phyloP scores from a whole-genome alignment of 35 echinoderm and acorn worm species.

The Nesometra sesokonis region DNA sequence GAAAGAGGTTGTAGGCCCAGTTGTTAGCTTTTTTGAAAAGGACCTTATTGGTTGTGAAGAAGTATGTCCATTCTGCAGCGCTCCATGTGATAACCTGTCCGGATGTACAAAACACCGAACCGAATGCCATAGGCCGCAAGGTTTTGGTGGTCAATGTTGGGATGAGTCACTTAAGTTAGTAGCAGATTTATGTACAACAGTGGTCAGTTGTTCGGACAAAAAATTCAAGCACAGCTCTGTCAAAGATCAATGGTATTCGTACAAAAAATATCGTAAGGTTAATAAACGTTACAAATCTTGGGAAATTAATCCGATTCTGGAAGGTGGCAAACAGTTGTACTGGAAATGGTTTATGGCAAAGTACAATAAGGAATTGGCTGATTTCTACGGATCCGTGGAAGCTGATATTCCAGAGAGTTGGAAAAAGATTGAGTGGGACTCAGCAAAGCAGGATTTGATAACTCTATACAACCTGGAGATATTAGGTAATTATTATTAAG shows the following conservation, averaged over 20 bases:
- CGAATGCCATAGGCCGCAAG: conserved; percentile 11
- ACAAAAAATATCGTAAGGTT: background rate
- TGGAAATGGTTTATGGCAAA: conserved; percentile 30
- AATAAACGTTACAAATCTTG: background rate
- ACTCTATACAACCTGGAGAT: background rate
- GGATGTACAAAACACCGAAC: conserved; percentile 7
- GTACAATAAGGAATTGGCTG: background rate
- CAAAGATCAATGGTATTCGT: background rate
- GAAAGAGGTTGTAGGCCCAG: background rate
- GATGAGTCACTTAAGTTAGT: too few relatives aligned
- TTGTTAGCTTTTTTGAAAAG: background rate
- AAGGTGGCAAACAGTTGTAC: background rate
- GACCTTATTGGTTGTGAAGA: background rate
- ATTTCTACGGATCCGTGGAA: background rate
- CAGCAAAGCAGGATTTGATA: background rate
- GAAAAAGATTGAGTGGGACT: background rate
- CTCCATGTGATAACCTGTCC: conserved; percentile 12
- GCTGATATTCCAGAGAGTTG: background rate
- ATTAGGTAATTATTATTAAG: too few relatives aligned
- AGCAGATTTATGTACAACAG: background rate
- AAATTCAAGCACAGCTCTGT: background rate
- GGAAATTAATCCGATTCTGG: background rate
- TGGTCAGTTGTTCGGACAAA: background rate
- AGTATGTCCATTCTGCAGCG: conserved; percentile 37
- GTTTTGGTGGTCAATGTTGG: background rate